Evolutionary conservation across 2,888 invertebrate species (phyloP), one percentile per base, ranked within the genome.

Genomic region (Fragum fragum): DNA sequence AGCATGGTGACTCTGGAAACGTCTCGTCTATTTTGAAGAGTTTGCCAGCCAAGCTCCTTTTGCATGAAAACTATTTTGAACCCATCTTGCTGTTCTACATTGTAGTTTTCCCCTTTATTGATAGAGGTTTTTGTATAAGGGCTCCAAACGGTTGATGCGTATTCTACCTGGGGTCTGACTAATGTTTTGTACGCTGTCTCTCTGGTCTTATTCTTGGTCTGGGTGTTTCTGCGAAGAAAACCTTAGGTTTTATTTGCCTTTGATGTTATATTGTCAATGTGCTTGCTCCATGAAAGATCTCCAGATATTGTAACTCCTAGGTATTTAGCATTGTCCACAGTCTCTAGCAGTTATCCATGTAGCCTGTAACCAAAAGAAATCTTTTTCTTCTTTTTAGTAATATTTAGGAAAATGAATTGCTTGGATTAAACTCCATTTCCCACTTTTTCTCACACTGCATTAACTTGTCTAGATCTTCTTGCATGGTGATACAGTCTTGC

Each of bases 361-460:
- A 74, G 21, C 0, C 28, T 18, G 23, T 68, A 55, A 11, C 14
- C n/a, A 63, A 23, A 18, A 7, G 26, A 32, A n/a, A 59, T 32
- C 26, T 66, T 70, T 16, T 16, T 42, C 29, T 53, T 55, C 9
- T 59, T 42, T 36, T 28, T 78, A 32, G 78, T 68, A 9, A 52
- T 73, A n/a, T 73, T n/a, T 29, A 79, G 18, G 16, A 79, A 14
- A 42, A 28, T 18, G 68, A 76, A 29, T 68, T 80, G 1, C 47
- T 26, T 0, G 59, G 76, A 47, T 69, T 73, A 21, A 76, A 80
- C 21, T 76, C 76, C 76, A 76, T 80, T 52, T 80, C 76, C 75
- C 75, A 75, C 53, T 53, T 47, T 9, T 42, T 0, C 36, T 63
- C 53, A 9, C 26, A 57, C 26, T 6, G 11, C 26, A 26, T 26